Percentiles rank a stretch among this genome's conserved stretches.
Conservation (phyloP, 2,113 vertebrate genomes). For the Oncorhynchus gorbuscha region DNA sequence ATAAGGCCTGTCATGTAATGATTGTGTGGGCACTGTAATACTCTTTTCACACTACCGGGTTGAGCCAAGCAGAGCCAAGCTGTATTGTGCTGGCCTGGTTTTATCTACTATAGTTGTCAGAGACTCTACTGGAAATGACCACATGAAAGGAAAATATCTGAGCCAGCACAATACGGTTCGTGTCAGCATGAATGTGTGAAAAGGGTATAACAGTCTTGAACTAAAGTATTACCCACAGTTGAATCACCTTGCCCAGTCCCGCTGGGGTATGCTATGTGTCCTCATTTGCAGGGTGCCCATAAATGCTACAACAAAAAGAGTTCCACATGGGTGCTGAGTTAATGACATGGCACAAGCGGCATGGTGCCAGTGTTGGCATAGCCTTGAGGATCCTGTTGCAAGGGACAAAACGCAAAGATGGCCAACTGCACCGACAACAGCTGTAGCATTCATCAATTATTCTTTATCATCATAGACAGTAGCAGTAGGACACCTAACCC, state of each 20-base stretch:
- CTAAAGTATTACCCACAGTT: constrained; percentile 16
- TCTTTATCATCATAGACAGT: not conserved
- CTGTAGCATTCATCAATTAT: not conserved
- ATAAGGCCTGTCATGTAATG: constrained; percentile 44
- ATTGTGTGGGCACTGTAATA: not conserved
- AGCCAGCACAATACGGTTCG: not conserved
- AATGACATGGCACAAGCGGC: constrained; percentile 25
- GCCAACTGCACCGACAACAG: constrained; percentile 1
- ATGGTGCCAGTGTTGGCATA: constrained; percentile 19
- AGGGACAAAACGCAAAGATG: constrained; percentile 11
- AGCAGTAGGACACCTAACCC: not conserved
- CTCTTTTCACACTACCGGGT: no score
- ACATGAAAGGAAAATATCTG: not conserved
- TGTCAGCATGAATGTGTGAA: no score
- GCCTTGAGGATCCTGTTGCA: constrained; percentile 21
- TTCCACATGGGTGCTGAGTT: constrained; percentile 41
- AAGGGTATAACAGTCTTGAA: no score
- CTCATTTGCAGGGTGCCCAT: constrained; percentile 28
- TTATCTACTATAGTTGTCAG: not conserved
- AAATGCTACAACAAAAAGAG: constrained; percentile 19
- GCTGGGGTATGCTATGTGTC: constrained; percentile 24
- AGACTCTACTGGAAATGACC: no score
- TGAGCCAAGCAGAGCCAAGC: no score
- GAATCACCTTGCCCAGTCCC: constrained; percentile 33
- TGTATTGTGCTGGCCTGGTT: constrained; percentile 5